Conservation (phyloP, 1,140 invertebrate genomes). For the Drosophila rhopaloa region DNA sequence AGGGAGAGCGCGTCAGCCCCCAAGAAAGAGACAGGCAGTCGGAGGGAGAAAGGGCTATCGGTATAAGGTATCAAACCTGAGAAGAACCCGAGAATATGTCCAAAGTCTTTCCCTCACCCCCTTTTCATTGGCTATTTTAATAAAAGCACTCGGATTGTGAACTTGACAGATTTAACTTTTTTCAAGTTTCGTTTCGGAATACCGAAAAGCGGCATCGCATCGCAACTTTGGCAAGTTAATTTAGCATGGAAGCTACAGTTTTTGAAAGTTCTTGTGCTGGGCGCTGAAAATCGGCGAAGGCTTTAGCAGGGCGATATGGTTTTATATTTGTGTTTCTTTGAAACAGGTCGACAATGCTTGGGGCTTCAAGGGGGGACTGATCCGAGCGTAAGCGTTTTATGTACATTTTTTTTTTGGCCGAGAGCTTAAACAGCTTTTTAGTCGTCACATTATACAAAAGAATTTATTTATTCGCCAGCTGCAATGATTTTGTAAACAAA, state of each 20-base stretch:
- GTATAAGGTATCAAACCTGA: constrained; percentile 14
- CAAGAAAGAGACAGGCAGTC: background rate
- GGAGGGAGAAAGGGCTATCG: constrained; percentile 7
- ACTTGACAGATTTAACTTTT: constrained; percentile 82
- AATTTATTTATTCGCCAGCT: constrained; percentile 28
- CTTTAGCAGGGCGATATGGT: constrained; percentile 77
- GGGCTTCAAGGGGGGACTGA: constrained; percentile 18
- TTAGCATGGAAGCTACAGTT: constrained; percentile 82
- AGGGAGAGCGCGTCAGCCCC: constrained; percentile 15
- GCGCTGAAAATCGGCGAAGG: constrained; percentile 82
- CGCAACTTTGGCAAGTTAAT: constrained; percentile 80
- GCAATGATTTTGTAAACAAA: constrained; percentile 15
- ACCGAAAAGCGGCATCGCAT: constrained; percentile 54
- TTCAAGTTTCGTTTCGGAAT: constrained; percentile 78
- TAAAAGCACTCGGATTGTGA: constrained; percentile 78
- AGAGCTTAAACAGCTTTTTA: constrained; percentile 76
- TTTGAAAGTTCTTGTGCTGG: constrained; percentile 83
- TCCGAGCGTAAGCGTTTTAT: constrained; percentile 62
- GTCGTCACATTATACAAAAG: constrained; percentile 24
- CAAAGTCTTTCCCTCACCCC: constrained; percentile 6
- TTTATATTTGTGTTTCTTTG: constrained; percentile 33
- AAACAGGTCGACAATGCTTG: constrained; percentile 48
- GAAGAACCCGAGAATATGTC: constrained; percentile 35
- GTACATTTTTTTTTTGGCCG: constrained; percentile 42
- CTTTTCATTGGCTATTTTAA: constrained; percentile 33